Base-by-base conservation (phyloP, 2,888 invertebrate genomes). In the Macrosiphum euphorbiae region DNA sequence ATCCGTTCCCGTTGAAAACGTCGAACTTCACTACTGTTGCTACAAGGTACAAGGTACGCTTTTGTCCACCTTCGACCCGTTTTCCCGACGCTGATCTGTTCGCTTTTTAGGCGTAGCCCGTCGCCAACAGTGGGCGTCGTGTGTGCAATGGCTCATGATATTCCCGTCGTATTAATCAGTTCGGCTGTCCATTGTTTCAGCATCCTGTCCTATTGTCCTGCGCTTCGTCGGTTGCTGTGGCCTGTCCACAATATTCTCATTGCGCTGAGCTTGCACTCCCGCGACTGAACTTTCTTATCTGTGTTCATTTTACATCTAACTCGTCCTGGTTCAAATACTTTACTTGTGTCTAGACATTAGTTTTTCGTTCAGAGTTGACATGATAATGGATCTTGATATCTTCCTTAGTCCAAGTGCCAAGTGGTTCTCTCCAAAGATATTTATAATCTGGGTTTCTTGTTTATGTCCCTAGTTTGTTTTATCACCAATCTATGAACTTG, bases 41-140 rank as follows among this genome's bases (percentile, higher is more conserved):
- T 90, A 90, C 24, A 67, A 90, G 90, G 90, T 90, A 90, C 90
- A n/a, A n/a, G 90, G 47, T 58, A 35, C 28, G n/a, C 67, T 78
- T 20, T 20, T 20, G 35, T 35, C 78, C 78, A 41, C 20, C 8
- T 78, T 20, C 20, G 20, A 20, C 78, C 20, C 78, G 78, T 35
- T 78, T 78, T 20, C 20, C 35, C 35, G 20, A 67, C 67, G 13
- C 4, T 13, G 78, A 78, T 78, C 35, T 8, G 78, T 78, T 35
- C 20, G 35, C 78, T 35, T 35, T 41, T 35, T 78, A 78, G 78
- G 78, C 78, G 78, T 78, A 78, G 78, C 78, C 78, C 78, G 8
- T 2, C 78, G 78, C 20, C 78, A 78, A 35, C 78, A 35, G 78
- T 78, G 78, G 35, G 78, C 35, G 78, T 78, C 78, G 78, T 16